A percentile compares a stretch with the other conserved stretches of the same genome.
phyloP scores from a whole-genome alignment of 2,797 vertebrate genomes.

The Scolopax bukidnonensis region DNA sequence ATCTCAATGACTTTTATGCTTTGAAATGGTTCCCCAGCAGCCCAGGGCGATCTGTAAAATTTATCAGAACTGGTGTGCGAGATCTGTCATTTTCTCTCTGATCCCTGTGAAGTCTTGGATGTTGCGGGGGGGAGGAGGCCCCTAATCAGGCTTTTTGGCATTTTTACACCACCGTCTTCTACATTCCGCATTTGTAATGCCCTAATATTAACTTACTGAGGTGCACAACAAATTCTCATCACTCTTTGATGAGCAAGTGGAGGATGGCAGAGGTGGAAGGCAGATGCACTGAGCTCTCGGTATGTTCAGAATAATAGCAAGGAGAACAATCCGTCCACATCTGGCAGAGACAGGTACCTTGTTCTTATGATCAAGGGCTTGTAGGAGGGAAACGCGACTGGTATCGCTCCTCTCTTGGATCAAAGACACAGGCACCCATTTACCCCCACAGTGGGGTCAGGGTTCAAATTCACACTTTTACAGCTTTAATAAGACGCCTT shows the following conservation, averaged over 20 bases:
- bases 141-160: not conserved
- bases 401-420: not conserved
- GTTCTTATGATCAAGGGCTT: not conserved
- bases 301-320: not conserved
- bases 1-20: not conserved
- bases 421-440: not conserved
- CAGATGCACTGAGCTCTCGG: not conserved
- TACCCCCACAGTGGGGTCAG: not conserved
- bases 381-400: not conserved
- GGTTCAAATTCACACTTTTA: not conserved
- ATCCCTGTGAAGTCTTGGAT: not conserved
- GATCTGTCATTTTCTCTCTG: conserved; percentile 3
- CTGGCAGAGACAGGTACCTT: not conserved
- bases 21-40: conserved; percentile 27
- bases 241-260: not conserved
- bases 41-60: conserved; percentile 18
- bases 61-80: conserved; percentile 7
- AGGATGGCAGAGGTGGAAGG: not conserved
- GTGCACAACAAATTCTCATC: not conserved
- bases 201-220: not conserved
- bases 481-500: not conserved
- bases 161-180: not conserved
- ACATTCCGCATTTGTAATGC: not conserved
- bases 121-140: not conserved
- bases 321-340: not conserved